These are phyloP conservation scores for Rhagoletis zephyria DNA, from an alignment of 1,140 invertebrate species.

Conservation along the genomic window DNA sequence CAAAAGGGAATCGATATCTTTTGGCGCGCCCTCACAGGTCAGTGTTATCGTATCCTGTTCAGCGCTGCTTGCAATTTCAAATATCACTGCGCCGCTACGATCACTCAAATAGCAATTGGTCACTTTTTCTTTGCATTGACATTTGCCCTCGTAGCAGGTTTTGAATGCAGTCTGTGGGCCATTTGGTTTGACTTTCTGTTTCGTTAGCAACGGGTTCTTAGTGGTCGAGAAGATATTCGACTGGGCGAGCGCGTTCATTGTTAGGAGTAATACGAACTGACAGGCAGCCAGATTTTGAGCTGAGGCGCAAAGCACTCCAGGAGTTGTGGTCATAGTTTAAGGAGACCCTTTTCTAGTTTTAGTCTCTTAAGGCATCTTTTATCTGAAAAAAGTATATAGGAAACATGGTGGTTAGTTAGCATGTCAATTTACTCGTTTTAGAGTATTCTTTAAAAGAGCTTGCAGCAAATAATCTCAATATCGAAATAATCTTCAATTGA, in stretches of 20 bases:
- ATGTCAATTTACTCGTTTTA: no score
- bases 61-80: background rate
- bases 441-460: no score
- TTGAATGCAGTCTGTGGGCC: slow-evolving; percentile 15
- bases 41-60: background rate
- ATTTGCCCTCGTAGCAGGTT: slow-evolving; percentile 14
- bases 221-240: background rate
- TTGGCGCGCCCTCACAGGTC: background rate
- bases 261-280: background rate
- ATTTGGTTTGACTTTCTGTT: background rate
- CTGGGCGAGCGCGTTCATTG: background rate
- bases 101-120: slow-evolving; percentile 17
- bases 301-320: background rate
- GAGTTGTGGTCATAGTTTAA: background rate
- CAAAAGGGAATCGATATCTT: background rate
- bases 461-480: no score
- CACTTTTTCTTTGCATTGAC: slow-evolving; percentile 1
- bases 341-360: background rate
- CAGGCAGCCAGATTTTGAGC: background rate
- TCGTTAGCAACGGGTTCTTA: background rate
- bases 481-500: no score
- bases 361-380: background rate
- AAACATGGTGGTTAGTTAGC: no score
- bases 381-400: background rate
- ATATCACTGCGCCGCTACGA: background rate